A percentile compares a stretch with the other conserved stretches of the same genome.
phyloP scores from a whole-genome alignment of 2,797 vertebrate genomes.

The Esox lucius region DNA sequence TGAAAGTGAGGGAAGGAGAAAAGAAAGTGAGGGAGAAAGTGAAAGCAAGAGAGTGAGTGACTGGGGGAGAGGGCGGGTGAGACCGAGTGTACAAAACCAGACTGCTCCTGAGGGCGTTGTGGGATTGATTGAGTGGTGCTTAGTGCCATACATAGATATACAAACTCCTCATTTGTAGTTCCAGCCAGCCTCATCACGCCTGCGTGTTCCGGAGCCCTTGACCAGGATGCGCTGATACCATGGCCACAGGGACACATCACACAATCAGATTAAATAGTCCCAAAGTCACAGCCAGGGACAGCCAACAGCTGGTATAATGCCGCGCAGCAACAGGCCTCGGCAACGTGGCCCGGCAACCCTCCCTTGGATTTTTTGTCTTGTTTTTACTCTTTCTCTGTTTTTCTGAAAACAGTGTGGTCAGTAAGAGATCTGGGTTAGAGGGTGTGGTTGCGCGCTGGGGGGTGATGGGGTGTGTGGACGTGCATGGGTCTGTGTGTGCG shows the following conservation, averaged over 20 bases:
- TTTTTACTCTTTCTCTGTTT: slow-evolving; percentile 39
- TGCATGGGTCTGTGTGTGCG: slow-evolving; percentile 27
- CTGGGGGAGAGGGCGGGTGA: slow-evolving; percentile 8
- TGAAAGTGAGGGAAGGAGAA: no score
- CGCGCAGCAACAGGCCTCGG: neutral
- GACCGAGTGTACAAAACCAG: slow-evolving; percentile 10
- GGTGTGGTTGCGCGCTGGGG: no score
- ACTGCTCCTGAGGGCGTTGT: slow-evolving; percentile 41
- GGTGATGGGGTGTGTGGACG: no score
- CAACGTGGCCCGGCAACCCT: neutral
- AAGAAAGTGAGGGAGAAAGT: slow-evolving; percentile 24
- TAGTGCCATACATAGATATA: slow-evolving; percentile 69
- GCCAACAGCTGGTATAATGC: slow-evolving; percentile 21
- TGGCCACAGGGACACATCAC: slow-evolving; percentile 57
- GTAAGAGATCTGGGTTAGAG: slow-evolving; percentile 51
- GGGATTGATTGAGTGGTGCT: slow-evolving; percentile 74
- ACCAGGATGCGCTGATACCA: slow-evolving; percentile 34
- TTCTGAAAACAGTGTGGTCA: slow-evolving; percentile 43
- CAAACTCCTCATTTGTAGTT: slow-evolving; percentile 75
- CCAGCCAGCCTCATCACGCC: slow-evolving; percentile 56
- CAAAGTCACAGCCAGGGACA: slow-evolving; percentile 64
- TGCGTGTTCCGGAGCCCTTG: slow-evolving; percentile 59
- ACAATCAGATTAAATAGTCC: slow-evolving; percentile 74
- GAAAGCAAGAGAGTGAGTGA: slow-evolving; percentile 1
- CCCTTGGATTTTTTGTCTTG: slow-evolving; percentile 52